phyloP scores from a whole-genome alignment of 2,113 vertebrate genomes.

The Pogonocichla stellata region DNA sequence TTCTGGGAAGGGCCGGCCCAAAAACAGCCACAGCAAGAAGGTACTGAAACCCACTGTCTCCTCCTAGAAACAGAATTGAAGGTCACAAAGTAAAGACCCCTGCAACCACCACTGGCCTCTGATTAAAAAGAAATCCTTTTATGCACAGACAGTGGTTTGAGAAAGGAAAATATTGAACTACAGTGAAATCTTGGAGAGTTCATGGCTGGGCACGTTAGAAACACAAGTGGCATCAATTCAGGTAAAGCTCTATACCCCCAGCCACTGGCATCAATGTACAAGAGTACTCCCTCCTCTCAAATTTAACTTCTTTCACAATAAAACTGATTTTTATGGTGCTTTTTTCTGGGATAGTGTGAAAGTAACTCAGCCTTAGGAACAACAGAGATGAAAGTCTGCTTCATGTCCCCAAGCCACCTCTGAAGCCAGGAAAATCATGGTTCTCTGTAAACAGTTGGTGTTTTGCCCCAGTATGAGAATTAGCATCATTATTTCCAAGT shows the following conservation, averaged over 20 bases:
- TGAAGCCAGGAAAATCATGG: neutral
- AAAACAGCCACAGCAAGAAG: conserved; percentile 66
- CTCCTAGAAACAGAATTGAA: conserved; percentile 61
- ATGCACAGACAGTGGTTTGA: conserved; percentile 44
- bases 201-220: neutral
- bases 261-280: neutral
- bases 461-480: neutral
- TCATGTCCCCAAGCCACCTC: neutral
- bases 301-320: neutral
- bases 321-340: neutral
- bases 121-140: conserved; percentile 68
- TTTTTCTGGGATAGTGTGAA: neutral
- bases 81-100: conserved; percentile 63
- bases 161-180: neutral
- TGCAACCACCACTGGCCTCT: conserved; percentile 34
- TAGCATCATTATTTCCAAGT: neutral
- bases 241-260: neutral
- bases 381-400: neutral
- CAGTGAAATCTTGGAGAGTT: conserved; percentile 8
- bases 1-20: conserved; percentile 63
- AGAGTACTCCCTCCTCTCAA: neutral
- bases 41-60: conserved; percentile 75
- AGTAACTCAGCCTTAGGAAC: neutral
- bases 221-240: neutral
- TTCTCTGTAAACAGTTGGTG: neutral